Conservation (phyloP, 2,113 vertebrate species). For the Sterna hirundo region DNA sequence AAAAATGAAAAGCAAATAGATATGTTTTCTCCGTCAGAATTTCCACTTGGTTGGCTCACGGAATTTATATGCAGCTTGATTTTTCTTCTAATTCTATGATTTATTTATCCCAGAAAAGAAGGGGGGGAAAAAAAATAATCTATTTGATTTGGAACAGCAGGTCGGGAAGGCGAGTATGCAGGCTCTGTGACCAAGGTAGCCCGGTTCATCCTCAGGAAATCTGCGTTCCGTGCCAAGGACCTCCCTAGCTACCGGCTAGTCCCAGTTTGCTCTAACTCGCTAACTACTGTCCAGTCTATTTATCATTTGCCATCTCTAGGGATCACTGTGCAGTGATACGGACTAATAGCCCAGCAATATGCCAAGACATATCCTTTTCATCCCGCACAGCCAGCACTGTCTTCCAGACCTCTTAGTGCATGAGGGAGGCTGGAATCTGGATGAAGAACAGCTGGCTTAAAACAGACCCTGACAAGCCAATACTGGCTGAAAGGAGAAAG, state of each 20-base stretch:
- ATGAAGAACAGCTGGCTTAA: constrained; percentile 51
- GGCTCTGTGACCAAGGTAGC: background rate
- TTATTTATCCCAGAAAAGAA: constrained; percentile 15
- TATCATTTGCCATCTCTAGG: background rate
- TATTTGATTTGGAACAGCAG: constrained; percentile 6
- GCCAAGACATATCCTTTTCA: constrained; percentile 51
- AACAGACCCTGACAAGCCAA: background rate
- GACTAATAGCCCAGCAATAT: constrained; percentile 18
- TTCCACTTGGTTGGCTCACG: background rate
- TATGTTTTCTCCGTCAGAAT: background rate
- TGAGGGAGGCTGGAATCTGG: constrained; percentile 42
- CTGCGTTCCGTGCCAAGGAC: background rate
- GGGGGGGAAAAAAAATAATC: background rate
- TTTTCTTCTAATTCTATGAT: background rate
- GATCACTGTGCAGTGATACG: background rate
- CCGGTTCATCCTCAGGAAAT: background rate
- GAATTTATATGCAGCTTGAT: background rate
- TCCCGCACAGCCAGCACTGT: constrained; percentile 5
- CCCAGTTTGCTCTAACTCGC: background rate
- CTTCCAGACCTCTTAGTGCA: constrained; percentile 55
- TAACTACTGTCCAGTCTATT: constrained; percentile 25
- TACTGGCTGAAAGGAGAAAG: constrained; percentile 9
- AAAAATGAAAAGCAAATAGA: background rate
- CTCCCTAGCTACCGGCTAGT: background rate
- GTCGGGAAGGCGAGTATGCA: background rate